These are phyloP conservation scores for Pollimyrus isidori DNA, from an alignment of 2,113 vertebrate species.

Conservation along the genomic window DNA sequence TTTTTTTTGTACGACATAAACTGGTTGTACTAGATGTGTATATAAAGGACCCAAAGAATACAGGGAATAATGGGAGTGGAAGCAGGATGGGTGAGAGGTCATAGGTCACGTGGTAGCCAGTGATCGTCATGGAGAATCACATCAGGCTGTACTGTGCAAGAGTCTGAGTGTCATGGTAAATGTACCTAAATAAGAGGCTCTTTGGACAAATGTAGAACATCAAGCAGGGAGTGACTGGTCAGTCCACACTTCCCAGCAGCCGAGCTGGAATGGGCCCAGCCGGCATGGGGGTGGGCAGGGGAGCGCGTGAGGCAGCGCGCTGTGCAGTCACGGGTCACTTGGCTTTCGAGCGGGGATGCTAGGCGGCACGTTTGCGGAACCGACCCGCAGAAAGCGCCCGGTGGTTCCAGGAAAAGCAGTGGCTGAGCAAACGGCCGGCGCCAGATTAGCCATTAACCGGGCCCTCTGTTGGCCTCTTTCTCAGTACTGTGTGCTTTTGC, in stretches of 20 bases:
- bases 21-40: neutral
- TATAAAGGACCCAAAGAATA: neutral
- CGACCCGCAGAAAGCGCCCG: neutral
- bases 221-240: neutral
- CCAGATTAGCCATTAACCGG: constrained; percentile 15
- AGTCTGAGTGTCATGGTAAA: neutral
- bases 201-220: neutral
- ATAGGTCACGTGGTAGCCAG: neutral
- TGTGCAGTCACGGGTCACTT: neutral
- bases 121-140: neutral
- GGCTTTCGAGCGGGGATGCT: neutral
- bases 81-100: neutral
- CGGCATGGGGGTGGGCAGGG: neutral
- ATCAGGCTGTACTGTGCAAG: neutral
- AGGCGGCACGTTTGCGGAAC: neutral
- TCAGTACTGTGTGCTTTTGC: constrained; percentile 13
- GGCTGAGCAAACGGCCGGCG: neutral
- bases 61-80: neutral
- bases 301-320: neutral
- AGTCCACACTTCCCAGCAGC: neutral
- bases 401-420: neutral
- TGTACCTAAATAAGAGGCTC: neutral
- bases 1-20: neutral
- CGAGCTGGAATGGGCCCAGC: neutral
- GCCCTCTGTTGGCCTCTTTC: constrained; percentile 10